Evolutionary conservation across 2,888 invertebrate species (phyloP).

Genomic region (Melolontha melolontha): DNA sequence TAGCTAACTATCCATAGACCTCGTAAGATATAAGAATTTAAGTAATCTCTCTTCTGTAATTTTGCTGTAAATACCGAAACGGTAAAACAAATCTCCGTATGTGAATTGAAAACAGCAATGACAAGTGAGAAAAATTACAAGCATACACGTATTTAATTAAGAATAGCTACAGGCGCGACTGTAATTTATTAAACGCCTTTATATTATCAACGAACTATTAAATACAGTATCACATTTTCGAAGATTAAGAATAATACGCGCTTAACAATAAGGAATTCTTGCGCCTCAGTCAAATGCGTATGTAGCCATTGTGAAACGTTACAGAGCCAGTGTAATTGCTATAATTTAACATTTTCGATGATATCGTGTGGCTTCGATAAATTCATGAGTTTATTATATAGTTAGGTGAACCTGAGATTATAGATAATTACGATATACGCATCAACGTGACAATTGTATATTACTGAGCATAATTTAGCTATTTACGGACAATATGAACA

Average conservation of each 20-base stretch:
- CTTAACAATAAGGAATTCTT: too few relatives aligned
- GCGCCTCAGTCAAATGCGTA: background rate
- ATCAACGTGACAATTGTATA: conserved; percentile 38
- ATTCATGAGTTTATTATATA: conserved; percentile 34
- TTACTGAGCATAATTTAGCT: conserved; percentile 35
- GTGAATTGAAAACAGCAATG: too few relatives aligned
- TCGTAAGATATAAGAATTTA: too few relatives aligned
- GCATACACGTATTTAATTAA: too few relatives aligned
- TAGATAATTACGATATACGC: conserved; percentile 27
- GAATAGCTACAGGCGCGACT: background rate
- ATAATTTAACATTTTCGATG: conserved; percentile 28
- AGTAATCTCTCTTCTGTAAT: too few relatives aligned
- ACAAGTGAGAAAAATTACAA: too few relatives aligned
- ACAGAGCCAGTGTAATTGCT: conserved; percentile 17
- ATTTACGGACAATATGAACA: conserved; percentile 19
- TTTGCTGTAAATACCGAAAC: too few relatives aligned
- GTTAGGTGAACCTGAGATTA: conserved; percentile 30
- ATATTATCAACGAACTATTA: conserved; percentile 10
- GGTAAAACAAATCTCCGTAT: too few relatives aligned
- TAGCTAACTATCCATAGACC: too few relatives aligned
- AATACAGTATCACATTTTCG: conserved; percentile 2
- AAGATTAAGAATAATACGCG: too few relatives aligned
- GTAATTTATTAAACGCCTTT: conserved; percentile 19
- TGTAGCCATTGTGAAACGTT: background rate
- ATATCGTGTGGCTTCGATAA: conserved; percentile 24